phyloP scores from a whole-genome alignment of 2,797 vertebrate genomes.

The Pipistrellus pipistrellus region DNA sequence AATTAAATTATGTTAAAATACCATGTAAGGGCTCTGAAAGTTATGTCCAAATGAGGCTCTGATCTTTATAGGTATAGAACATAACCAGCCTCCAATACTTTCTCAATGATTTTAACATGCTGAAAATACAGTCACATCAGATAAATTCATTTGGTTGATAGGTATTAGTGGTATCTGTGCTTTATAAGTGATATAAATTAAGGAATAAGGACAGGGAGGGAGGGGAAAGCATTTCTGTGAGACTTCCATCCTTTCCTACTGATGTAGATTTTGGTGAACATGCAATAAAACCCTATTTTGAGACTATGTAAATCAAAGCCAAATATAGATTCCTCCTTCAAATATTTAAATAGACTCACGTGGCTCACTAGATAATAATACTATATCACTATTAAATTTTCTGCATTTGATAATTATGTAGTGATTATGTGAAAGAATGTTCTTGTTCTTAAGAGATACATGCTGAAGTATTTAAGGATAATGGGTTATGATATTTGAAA shows the following conservation, averaged over 20 bases:
- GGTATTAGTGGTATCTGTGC: not conserved
- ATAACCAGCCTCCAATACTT: not conserved
- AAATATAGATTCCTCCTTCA: conserved; percentile 56
- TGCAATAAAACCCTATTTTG: conserved; percentile 59
- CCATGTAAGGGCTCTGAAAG: not conserved
- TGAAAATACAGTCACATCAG: conserved; percentile 25
- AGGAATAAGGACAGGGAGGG: not conserved
- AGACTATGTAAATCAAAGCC: conserved; percentile 50
- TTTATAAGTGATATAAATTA: conserved; percentile 51
- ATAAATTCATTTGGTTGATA: conserved; percentile 36
- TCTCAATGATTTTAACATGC: conserved; percentile 43
- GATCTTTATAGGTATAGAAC: not conserved
- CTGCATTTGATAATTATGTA: conserved; percentile 22
- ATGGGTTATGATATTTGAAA: not conserved
- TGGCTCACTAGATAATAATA: not conserved
- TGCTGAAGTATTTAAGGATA: conserved; percentile 18
- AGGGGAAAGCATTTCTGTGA: not conserved
- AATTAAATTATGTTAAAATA: conserved; percentile 55
- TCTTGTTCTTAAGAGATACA: conserved; percentile 41
- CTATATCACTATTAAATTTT: not conserved
- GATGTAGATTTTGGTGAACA: conserved; percentile 49
- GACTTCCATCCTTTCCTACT: not conserved
- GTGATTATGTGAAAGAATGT: not conserved
- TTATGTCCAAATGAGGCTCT: conserved; percentile 40
- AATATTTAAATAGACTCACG: conserved; percentile 19